Conservation (phyloP, 2,797 vertebrate genomes). For the Danio aesculapii region DNA sequence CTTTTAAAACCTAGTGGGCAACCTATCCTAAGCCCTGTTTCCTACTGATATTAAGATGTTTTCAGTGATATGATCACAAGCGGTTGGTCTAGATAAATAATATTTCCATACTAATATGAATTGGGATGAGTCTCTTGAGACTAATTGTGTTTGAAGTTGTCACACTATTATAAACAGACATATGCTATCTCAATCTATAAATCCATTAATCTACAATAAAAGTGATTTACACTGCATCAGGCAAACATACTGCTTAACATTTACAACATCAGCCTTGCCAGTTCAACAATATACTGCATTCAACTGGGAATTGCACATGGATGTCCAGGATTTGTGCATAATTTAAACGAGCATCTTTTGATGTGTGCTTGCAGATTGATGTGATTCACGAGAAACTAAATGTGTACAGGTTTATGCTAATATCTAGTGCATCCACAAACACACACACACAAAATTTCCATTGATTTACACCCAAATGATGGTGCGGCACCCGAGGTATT, state of each 20-base stretch:
- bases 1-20: no score
- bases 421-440: constrained; percentile 8
- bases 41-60: no score
- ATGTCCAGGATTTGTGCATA: constrained; percentile 5
- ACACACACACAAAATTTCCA: background rate
- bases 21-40: no score
- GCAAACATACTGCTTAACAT: background rate
- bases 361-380: background rate
- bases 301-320: constrained; percentile 11
- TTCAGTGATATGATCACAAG: no score
- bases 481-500: constrained; percentile 40
- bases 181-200: no score
- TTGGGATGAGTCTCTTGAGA: no score
- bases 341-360: constrained; percentile 10
- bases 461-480: constrained; percentile 52
- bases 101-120: no score
- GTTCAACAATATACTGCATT: constrained; percentile 17
- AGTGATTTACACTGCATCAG: constrained; percentile 7
- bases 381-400: constrained; percentile 34
- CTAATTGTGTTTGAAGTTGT: no score
- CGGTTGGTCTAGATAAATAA: no score
- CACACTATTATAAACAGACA: no score
- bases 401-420: constrained; percentile 32
- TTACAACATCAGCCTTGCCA: background rate
- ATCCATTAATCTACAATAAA: background rate